phyloP scores from a whole-genome alignment of 2,113 vertebrate species.

The Phrynocephalus versicolor region DNA sequence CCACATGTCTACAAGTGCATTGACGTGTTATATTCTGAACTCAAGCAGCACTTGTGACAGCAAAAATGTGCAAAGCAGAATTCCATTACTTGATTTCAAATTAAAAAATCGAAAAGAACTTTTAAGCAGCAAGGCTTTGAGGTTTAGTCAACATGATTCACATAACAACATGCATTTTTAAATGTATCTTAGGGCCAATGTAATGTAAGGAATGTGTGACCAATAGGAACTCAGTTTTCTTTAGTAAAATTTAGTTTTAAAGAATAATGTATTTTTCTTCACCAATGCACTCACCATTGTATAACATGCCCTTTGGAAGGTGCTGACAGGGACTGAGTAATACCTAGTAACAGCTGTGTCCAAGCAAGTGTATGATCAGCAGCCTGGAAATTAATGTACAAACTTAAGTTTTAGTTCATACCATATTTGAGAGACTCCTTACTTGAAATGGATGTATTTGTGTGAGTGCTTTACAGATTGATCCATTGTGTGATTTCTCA shows the following conservation, averaged over 20 bases:
- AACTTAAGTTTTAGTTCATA: slow-evolving; percentile 8
- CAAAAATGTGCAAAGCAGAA: not conserved
- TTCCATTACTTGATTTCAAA: not conserved
- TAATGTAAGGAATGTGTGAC: not conserved
- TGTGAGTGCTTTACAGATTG: not conserved
- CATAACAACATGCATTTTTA: slow-evolving; percentile 14
- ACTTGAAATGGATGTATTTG: slow-evolving; percentile 38
- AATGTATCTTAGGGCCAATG: not conserved
- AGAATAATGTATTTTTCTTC: not conserved
- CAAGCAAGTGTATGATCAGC: not conserved
- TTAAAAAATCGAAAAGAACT: not conserved
- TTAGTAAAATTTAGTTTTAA: not conserved
- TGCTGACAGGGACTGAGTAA: not conserved
- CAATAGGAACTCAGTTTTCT: too few species aligned
- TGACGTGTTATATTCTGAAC: not conserved
- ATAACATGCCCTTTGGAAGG: not conserved
- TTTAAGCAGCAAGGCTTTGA: not conserved
- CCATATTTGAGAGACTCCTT: slow-evolving; percentile 43
- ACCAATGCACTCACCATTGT: not conserved
- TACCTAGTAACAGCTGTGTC: too few species aligned
- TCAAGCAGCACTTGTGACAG: slow-evolving; percentile 15
- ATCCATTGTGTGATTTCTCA: not conserved
- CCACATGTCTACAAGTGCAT: not conserved
- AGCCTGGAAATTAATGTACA: not conserved
- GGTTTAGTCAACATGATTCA: not conserved